Base-by-base conservation (phyloP, 1,140 invertebrate genomes). In the Zaprionus vittiger region DNA sequence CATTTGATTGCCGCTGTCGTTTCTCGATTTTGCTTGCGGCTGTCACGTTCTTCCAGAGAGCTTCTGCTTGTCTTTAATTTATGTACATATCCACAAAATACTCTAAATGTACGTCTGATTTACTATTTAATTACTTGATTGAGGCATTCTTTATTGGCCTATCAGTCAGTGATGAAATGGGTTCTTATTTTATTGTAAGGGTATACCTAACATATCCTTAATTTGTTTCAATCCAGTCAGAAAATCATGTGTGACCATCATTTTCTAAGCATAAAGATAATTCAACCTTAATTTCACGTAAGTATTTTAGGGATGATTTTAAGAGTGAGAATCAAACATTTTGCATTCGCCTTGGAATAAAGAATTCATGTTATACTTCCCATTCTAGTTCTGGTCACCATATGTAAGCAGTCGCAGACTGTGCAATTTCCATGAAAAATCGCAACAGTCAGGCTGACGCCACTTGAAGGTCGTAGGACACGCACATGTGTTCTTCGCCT, bases 381-480 rank as follows among this genome's bases (percentile, higher is more conserved):
- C 12, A 52, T 52, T 52, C 20, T 24, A 24, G 47, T 52, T 24
- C 47, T 52, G 83, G 83, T 80, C 77, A 80, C 86, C 85, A 90
- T 85, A 80, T 90, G 86, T 85, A 73, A 68, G 56, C 54, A 60
- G 75, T 24, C 57, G 56, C 54, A 59, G 75, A 85, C 79, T 67
- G 70, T 79, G 81, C 73, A 71, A 69, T 76, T 90, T 90, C 85
- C 80, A 90, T 86, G 85, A 91, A 90, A 89, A 90, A 91, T 85
- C 65, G 86, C 86, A 85, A 82, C 38, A 81, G 78, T 81, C 86
- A 56, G 64, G 52, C 79, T 66, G 86, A 90, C 77, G 79, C 82
- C 79, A 71, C 49, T 41, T 60, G 73, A 80, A 90, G 85, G 84
- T 90, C 73, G 68, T 37, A n/a, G 67, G 47, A 37, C 34, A 24